A percentile compares a stretch with the other conserved stretches of the same genome.
Conservation (phyloP, 2,113 vertebrate species). For the Propithecus coquereli region DNA sequence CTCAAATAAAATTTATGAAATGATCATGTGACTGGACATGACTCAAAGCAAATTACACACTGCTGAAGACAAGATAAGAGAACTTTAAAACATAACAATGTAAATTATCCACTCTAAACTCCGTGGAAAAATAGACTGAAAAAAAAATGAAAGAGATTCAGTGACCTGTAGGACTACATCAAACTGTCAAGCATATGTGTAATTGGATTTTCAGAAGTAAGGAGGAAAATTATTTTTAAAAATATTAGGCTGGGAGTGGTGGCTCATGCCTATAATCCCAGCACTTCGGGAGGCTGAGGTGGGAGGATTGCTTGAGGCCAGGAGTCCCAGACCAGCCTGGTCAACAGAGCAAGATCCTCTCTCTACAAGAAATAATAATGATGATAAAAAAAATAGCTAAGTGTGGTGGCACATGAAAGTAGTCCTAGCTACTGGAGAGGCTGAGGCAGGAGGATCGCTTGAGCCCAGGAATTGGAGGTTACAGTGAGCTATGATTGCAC, state of each 20-base stretch:
- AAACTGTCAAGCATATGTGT: neutral
- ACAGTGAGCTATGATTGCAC: neutral
- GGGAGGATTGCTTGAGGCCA: neutral
- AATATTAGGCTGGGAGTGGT: neutral
- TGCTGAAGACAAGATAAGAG: neutral
- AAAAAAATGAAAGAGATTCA: neutral
- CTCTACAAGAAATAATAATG: neutral
- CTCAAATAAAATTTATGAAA: neutral
- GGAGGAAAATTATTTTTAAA: neutral
- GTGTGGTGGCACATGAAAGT: neutral
- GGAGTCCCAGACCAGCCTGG: neutral
- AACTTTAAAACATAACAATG: neutral
- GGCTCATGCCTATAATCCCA: neutral
- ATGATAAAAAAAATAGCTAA: neutral
- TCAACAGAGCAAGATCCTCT: neutral
- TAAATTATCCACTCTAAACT: neutral
- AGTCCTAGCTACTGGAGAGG: neutral
- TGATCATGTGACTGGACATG: neutral
- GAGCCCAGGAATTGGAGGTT: neutral
- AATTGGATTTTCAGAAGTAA: neutral
- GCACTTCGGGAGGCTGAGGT: neutral
- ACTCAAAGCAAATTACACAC: neutral
- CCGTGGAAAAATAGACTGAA: neutral
- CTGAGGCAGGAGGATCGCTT: neutral
- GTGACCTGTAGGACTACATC: neutral